Conservation (phyloP, 2,888 invertebrate genomes). For the Gortyna flavago region DNA sequence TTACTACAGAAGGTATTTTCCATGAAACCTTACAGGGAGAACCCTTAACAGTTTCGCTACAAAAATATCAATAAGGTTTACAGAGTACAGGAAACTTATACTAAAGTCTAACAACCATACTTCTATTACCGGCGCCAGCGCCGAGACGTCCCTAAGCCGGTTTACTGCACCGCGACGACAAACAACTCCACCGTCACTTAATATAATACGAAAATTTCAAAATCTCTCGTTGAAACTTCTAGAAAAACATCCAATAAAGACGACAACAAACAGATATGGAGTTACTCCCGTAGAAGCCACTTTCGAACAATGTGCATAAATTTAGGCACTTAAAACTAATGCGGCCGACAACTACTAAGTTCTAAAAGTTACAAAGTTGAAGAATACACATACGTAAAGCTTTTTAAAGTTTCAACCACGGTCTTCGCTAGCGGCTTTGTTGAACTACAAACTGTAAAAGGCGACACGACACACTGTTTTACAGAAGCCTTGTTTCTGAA, state of each 20-base stretch:
- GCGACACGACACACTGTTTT: constrained; percentile 29
- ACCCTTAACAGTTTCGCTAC: neutral
- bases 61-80: constrained; percentile 38
- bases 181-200: constrained; percentile 30
- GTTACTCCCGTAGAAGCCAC: constrained; percentile 52
- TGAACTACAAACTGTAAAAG: constrained; percentile 37
- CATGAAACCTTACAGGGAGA: constrained; percentile 7
- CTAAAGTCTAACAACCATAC: constrained; percentile 43
- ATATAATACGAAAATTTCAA: constrained; percentile 32
- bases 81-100: constrained; percentile 25
- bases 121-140: constrained; percentile 41
- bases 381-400: constrained; percentile 65
- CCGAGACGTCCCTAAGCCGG: constrained; percentile 32
- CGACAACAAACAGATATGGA: constrained; percentile 53
- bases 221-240: constrained; percentile 26
- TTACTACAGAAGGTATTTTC: neutral
- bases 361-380: constrained; percentile 52
- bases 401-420: constrained; percentile 64
- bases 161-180: constrained; percentile 28
- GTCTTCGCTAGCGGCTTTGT: constrained; percentile 41
- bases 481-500: constrained; percentile 27
- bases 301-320: constrained; percentile 70
- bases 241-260: constrained; percentile 45
- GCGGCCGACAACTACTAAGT: constrained; percentile 49
- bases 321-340: constrained; percentile 68